Percentiles rank a stretch among this genome's conserved stretches.
These are phyloP conservation scores for Amyelois transitella DNA, from an alignment of 1,140 invertebrate genomes.

Conservation along the genomic window DNA sequence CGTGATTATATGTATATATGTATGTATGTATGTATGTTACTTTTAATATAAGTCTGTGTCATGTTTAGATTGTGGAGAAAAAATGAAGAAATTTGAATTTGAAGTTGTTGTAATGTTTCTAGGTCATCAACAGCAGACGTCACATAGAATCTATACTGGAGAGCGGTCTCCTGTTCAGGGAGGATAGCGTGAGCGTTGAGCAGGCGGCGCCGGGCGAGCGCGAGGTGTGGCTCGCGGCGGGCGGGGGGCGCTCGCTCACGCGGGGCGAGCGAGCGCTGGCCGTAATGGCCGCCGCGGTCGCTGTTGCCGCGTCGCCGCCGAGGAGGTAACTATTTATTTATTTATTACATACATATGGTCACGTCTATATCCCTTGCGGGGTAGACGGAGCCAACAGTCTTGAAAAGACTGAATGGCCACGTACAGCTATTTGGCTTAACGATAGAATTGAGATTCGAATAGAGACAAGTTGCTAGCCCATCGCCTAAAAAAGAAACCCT, in stretches of 20 bases:
- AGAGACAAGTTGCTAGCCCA: too few relatives aligned
- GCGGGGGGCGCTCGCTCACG: slow-evolving; percentile 27
- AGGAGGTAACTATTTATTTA: slow-evolving; percentile 17
- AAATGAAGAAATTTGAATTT: too few relatives aligned
- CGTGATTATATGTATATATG: too few relatives aligned
- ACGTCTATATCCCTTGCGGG: too few relatives aligned
- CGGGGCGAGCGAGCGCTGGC: slow-evolving; percentile 18
- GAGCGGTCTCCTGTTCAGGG: slow-evolving; percentile 53
- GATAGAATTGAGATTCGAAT: too few relatives aligned
- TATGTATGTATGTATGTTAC: too few relatives aligned
- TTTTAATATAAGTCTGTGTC: too few relatives aligned
- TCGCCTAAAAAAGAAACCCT: too few relatives aligned
- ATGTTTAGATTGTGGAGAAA: not conserved
- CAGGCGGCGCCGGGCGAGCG: slow-evolving; percentile 19
- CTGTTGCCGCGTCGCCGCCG: slow-evolving; percentile 18
- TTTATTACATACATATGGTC: not conserved
- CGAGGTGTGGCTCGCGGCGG: slow-evolving; percentile 22
- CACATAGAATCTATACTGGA: slow-evolving; percentile 49
- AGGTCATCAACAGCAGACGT: slow-evolving; percentile 41
- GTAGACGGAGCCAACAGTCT: too few relatives aligned
- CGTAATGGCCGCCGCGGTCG: not conserved
- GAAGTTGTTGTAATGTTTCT: slow-evolving; percentile 16
- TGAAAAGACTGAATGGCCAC: too few relatives aligned
- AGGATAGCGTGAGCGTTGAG: slow-evolving; percentile 46
- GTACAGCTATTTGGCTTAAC: too few relatives aligned